A percentile compares a stretch with the other conserved stretches of the same genome.
These are phyloP conservation scores for Caenorhabditis plicata DNA, from an alignment of 2,888 invertebrate genomes.

Conservation along the genomic window DNA sequence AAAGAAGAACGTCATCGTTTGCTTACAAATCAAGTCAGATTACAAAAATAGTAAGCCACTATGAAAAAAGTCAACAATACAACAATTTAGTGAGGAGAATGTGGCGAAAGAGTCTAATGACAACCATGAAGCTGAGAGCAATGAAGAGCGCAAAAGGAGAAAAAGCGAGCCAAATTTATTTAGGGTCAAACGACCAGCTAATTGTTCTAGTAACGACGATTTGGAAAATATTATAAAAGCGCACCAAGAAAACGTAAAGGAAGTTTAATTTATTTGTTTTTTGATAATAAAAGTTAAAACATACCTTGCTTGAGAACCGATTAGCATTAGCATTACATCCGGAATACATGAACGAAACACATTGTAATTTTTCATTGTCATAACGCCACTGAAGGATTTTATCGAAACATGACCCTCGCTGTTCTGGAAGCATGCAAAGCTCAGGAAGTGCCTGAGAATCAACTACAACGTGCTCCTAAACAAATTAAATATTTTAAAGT, in stretches of 20 bases:
- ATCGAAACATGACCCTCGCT: slow-evolving; percentile 58
- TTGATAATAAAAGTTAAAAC: slow-evolving; percentile 73
- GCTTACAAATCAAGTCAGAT: slow-evolving; percentile 18
- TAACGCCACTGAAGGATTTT: slow-evolving; percentile 68
- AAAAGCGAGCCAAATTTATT: slow-evolving; percentile 23
- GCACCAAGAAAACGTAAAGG: no score
- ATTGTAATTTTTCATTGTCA: slow-evolving; percentile 73
- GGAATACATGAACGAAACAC: slow-evolving; percentile 79
- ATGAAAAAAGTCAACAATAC: not conserved
- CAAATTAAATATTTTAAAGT: slow-evolving; percentile 1
- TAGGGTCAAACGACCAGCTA: not conserved
- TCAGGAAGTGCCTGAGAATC: slow-evolving; percentile 43
- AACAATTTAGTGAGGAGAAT: slow-evolving; percentile 19
- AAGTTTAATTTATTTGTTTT: no score
- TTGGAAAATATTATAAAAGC: no score
- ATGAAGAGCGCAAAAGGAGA: slow-evolving; percentile 9
- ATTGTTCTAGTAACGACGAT: no score
- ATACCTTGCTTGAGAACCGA: slow-evolving; percentile 74
- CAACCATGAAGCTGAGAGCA: not conserved
- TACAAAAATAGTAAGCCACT: slow-evolving; percentile 23
- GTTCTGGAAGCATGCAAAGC: slow-evolving; percentile 57
- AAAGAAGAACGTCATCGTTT: slow-evolving; percentile 18
- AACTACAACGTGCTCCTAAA: slow-evolving; percentile 3
- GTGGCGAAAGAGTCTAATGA: slow-evolving; percentile 16
- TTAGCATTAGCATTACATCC: slow-evolving; percentile 90